Percentiles rank a stretch among this genome's conserved stretches.
phyloP scores from a whole-genome alignment of 2,888 invertebrate species.

The Dasypogon diadema region DNA sequence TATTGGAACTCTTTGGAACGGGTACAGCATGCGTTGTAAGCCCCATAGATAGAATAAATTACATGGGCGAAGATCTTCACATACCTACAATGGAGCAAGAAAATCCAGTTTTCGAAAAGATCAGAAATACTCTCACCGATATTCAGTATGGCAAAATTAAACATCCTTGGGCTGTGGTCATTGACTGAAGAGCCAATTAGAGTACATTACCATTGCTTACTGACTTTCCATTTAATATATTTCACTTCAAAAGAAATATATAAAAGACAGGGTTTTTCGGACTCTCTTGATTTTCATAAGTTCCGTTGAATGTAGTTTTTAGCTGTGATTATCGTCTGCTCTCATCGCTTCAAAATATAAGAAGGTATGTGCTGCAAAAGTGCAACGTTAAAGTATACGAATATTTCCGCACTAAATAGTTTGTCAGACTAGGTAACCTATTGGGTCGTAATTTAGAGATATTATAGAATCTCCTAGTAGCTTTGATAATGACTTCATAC shows the following conservation, averaged over 20 bases:
- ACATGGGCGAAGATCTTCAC: slow-evolving; percentile 75
- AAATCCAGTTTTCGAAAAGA: slow-evolving; percentile 78
- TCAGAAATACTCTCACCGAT: slow-evolving; percentile 82
- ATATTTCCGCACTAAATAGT: not conserved
- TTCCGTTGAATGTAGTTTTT: not conserved
- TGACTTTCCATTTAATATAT: not conserved
- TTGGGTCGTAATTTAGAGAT: no score
- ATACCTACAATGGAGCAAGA: slow-evolving; percentile 83
- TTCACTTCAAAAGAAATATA: not conserved
- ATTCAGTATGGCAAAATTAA: slow-evolving; percentile 91
- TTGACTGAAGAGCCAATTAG: slow-evolving; percentile 69
- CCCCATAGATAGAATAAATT: slow-evolving; percentile 89
- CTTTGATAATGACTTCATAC: not conserved
- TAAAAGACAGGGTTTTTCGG: no score
- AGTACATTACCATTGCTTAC: not conserved
- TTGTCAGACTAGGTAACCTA: not conserved
- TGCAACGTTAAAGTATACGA: not conserved
- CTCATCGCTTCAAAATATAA: not conserved
- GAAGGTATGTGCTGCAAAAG: not conserved
- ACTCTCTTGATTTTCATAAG: not conserved
- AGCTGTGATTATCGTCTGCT: not conserved
- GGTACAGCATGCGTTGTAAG: slow-evolving; percentile 97
- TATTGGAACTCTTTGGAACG: slow-evolving; percentile 96
- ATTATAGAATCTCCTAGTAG: no score
- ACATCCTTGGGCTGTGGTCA: slow-evolving; percentile 82